Percentiles rank a stretch among this genome's conserved stretches.
Conservation (phyloP, 37 sponge, comb jelly and placozoan species). For the Ianthella basta region DNA sequence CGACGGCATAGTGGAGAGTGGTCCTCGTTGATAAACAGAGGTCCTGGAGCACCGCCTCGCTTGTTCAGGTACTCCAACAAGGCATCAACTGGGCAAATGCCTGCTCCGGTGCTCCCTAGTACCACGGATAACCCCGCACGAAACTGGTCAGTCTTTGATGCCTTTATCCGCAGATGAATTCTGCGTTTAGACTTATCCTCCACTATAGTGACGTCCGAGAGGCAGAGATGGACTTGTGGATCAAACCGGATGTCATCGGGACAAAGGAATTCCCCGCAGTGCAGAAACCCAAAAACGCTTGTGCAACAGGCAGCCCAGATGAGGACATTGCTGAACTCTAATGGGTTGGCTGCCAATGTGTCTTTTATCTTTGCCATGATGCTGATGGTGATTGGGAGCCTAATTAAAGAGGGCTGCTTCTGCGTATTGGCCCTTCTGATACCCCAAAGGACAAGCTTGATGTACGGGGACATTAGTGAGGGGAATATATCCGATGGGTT, state of each 20-base stretch:
- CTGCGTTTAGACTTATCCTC: too few relatives aligned
- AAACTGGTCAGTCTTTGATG: conserved; percentile 33
- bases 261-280: too few relatives aligned
- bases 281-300: too few relatives aligned
- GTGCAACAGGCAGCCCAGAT: neutral
- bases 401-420: neutral
- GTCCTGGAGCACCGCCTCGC: conserved; percentile 24
- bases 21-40: conserved; percentile 36
- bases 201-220: too few relatives aligned
- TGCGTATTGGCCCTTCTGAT: neutral
- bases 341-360: neutral
- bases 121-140: conserved; percentile 6
- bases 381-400: neutral
- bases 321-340: neutral
- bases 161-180: too few relatives aligned
- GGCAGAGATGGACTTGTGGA: too few relatives aligned
- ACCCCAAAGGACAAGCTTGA: neutral
- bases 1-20: conserved; percentile 20
- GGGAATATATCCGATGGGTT: neutral
- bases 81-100: conserved; percentile 43
- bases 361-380: neutral
- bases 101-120: conserved; percentile 14
- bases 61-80: conserved; percentile 29
- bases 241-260: too few relatives aligned
- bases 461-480: conserved; percentile 8